phyloP scores from a whole-genome alignment of 1,140 invertebrate genomes.

The Hypsibius dujardini region DNA sequence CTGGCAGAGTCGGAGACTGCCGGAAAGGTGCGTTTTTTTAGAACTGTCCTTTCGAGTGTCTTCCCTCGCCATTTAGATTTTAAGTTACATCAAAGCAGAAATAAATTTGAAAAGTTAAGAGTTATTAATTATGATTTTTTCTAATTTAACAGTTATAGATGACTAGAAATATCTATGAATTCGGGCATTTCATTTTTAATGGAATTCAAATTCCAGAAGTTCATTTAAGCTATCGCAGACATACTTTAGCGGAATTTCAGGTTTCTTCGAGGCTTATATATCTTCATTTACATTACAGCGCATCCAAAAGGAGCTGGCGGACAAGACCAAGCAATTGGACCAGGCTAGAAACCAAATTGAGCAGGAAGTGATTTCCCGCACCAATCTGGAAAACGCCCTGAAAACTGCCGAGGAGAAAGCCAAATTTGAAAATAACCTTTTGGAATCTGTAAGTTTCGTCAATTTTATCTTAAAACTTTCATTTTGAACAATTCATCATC shows the following conservation, averaged over 20 bases:
- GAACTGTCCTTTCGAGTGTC: too few species aligned
- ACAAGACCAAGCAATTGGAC: neutral
- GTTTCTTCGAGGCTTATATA: neutral
- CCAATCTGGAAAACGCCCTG: neutral
- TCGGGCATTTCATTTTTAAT: neutral
- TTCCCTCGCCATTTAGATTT: too few species aligned
- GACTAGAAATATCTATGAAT: neutral
- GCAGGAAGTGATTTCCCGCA: neutral
- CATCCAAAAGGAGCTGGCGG: neutral
- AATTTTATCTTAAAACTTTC: neutral
- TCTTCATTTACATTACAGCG: neutral
- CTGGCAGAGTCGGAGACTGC: neutral
- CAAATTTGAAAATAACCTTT: neutral
- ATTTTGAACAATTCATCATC: neutral
- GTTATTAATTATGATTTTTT: too few species aligned
- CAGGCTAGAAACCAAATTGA: neutral
- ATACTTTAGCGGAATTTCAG: too few species aligned
- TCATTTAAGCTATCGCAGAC: too few species aligned
- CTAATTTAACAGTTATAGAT: neutral
- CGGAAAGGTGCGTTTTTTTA: neutral
- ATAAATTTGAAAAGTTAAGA: too few species aligned
- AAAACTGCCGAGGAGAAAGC: neutral
- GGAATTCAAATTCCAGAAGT: too few species aligned
- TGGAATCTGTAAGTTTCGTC: neutral
- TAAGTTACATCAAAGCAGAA: too few species aligned